Evolutionary conservation across 2,113 vertebrate genomes (phyloP), one percentile per base, ranked within the genome.

Genomic region (Herpetotheres cachinnans): DNA sequence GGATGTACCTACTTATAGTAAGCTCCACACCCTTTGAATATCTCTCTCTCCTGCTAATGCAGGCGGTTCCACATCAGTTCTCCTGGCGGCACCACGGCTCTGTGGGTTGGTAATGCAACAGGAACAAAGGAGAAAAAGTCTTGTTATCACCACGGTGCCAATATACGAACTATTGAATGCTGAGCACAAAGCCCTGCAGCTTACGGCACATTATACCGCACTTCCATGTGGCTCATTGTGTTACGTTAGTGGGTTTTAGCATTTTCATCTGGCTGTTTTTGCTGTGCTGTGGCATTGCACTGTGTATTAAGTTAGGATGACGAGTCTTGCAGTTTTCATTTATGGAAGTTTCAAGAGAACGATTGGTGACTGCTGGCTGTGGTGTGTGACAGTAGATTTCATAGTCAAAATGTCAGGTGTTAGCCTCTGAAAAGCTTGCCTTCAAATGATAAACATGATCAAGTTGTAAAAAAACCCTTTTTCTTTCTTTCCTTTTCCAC

Each of bases 201-300:
- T 93, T 72, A 36, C 0, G 2, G 63, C 72, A 56, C 47, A 52
- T 52, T 32, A 46, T 26, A 47, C 20, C 70, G 16, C 16, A 13
- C 10, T 30, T 69, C 47, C 1, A 5, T 9, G 61, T 12, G 52
- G 34, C 56, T 74, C 1, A 1, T 34, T 0, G 10, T 4, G 4
- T 80, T 29, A 44, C 13, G 6, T 62, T 73, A 42, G n/a, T 38
- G 36, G 34, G 34, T 10, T 58, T 74, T 65, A 74, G 50, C 2
- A 0, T 74, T 91, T 86, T 81, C 71, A 22, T 61, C 63, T 71
- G 21, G 4, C 50, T 76, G 9, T 27, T 71, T 32, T 52, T 1
- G 0, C 36, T 58, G 34, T 38, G 78, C 46, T 52, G 61, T 36
- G 73, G 16, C 36, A 36, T 29, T 74, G 49, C 26, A 17, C 32